Percentiles rank a stretch among this genome's conserved stretches.
Conservation (phyloP, 2,888 invertebrate genomes). For the Zonitis immaculata region DNA sequence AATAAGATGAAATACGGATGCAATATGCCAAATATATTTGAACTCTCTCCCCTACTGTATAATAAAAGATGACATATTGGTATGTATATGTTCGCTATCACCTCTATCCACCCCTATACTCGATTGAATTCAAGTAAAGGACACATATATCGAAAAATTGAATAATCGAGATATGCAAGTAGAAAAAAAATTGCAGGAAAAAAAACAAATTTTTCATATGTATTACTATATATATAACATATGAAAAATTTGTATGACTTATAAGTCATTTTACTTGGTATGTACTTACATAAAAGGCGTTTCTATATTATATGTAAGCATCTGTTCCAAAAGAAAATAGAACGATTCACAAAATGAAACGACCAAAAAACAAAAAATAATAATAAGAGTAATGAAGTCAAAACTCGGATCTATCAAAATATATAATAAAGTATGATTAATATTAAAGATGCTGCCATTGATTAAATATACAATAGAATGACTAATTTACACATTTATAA, state of each 20-base stretch:
- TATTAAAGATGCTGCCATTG: no score
- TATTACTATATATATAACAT: no score
- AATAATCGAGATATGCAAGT: no score
- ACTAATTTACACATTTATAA: slow-evolving; percentile 17
- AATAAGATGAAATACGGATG: slow-evolving; percentile 26
- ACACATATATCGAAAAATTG: not conserved
- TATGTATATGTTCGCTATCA: not conserved
- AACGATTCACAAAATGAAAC: no score
- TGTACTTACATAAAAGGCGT: no score
- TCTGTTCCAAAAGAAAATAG: not conserved
- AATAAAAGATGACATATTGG: slow-evolving; percentile 31
- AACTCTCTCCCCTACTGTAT: slow-evolving; percentile 14
- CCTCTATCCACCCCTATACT: not conserved
- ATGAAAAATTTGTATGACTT: no score
- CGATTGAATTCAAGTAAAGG: not conserved
- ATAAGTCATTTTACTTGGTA: not conserved
- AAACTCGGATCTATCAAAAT: no score
- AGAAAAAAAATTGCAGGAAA: no score
- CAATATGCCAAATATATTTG: slow-evolving; percentile 26
- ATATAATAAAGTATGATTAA: no score
- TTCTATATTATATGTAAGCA: not conserved
- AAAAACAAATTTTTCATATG: not conserved
- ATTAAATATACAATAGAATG: slow-evolving; percentile 11
- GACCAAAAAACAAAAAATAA: not conserved
- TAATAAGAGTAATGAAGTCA: not conserved